phyloP scores from a whole-genome alignment of 2,113 vertebrate genomes.

The Phylloscopus trochilus region DNA sequence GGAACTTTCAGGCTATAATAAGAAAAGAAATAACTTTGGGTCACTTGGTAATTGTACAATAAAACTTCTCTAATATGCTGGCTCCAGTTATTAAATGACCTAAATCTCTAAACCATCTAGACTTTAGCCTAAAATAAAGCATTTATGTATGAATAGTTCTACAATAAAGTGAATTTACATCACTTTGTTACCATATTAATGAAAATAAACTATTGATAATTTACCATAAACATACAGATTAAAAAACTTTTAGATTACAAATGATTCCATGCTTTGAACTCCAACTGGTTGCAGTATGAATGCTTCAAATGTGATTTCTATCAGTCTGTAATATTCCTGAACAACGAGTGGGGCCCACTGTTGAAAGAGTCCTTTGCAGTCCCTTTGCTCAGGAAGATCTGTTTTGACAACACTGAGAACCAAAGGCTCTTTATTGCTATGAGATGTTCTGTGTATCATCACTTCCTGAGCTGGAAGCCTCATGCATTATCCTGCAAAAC shows the following conservation, averaged over 20 bases:
- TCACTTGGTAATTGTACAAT: neutral
- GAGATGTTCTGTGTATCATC: neutral
- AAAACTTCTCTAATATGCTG: neutral
- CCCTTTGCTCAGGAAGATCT: neutral
- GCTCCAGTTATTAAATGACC: neutral
- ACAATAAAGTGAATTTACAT: neutral
- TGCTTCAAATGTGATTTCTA: neutral
- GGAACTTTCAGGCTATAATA: neutral
- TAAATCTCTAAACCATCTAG: neutral
- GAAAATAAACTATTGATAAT: neutral
- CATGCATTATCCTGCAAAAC: neutral
- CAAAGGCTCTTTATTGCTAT: neutral
- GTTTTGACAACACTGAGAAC: neutral
- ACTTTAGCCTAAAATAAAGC: neutral
- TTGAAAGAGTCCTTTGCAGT: neutral
- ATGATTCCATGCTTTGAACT: neutral
- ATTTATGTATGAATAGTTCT: neutral
- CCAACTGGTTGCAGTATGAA: neutral
- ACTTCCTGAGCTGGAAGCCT: neutral
- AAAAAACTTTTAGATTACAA: neutral
- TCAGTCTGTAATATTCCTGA: neutral
- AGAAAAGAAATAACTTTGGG: neutral
- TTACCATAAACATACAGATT: neutral
- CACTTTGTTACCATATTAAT: neutral
- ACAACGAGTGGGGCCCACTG: fast-evolving